These are phyloP conservation scores for Dreissena polymorpha DNA, from an alignment of 1,140 invertebrate genomes.

Conservation along the genomic window DNA sequence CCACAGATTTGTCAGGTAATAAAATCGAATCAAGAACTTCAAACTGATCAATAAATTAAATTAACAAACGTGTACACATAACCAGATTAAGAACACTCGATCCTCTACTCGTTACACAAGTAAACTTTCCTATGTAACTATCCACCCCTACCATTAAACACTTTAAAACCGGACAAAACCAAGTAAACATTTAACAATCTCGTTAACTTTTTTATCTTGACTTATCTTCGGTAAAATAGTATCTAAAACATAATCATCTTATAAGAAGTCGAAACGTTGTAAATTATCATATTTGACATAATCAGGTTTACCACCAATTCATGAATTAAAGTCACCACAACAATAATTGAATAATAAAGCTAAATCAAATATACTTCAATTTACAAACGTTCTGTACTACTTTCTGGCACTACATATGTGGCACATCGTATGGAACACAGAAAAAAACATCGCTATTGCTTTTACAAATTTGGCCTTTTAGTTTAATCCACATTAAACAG, in stretches of 20 bases:
- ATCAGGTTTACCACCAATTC: slow-evolving; percentile 9
- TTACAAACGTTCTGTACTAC: slow-evolving; percentile 8
- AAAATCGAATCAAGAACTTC: slow-evolving; percentile 3
- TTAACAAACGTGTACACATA: slow-evolving; percentile 8
- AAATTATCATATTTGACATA: slow-evolving; percentile 17
- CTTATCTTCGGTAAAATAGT: not conserved
- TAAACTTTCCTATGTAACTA: slow-evolving; percentile 8
- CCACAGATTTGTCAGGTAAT: slow-evolving; percentile 1
- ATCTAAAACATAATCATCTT: slow-evolving; percentile 21
- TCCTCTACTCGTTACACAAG: slow-evolving; percentile 9
- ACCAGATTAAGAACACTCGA: slow-evolving; percentile 27
- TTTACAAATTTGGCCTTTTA: not conserved
- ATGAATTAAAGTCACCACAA: not conserved
- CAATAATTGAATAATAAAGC: not conserved
- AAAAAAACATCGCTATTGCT: slow-evolving; percentile 4
- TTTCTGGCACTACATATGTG: slow-evolving; percentile 6
- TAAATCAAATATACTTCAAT: slow-evolving; percentile 10
- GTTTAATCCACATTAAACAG: slow-evolving; percentile 15
- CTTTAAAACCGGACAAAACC: not conserved
- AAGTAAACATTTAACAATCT: slow-evolving; percentile 5
- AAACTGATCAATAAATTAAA: not conserved
- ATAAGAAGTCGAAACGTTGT: slow-evolving; percentile 1
- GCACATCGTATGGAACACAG: slow-evolving; percentile 1
- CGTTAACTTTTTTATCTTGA: slow-evolving; percentile 13
- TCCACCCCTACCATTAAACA: slow-evolving; percentile 4